Evolutionary conservation across 2,113 vertebrate genomes (phyloP).

Genomic region (Vidua macroura): DNA sequence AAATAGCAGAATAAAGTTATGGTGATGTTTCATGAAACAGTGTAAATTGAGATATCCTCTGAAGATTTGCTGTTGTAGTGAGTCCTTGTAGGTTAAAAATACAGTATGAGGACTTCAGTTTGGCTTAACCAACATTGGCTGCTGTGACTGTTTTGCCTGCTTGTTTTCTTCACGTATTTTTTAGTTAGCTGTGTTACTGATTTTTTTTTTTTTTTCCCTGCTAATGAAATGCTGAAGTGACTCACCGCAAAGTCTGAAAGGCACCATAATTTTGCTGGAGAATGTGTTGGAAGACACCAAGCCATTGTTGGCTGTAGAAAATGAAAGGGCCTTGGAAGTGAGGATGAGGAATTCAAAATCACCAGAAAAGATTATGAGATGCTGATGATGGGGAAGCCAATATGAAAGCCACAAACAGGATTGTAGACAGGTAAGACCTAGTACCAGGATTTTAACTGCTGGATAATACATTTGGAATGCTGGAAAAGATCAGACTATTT

Average conservation of each 20-base stretch:
- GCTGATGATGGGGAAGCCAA: not conserved
- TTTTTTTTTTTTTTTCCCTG: not conserved
- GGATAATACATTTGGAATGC: not conserved
- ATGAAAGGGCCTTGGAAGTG: not conserved
- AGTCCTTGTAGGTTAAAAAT: not conserved
- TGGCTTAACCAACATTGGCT: not conserved
- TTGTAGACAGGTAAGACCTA: not conserved
- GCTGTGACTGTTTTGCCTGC: not conserved
- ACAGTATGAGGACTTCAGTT: not conserved
- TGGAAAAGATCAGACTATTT: not conserved
- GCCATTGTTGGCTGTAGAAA: not conserved
- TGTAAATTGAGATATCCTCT: fast-evolving
- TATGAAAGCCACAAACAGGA: not conserved
- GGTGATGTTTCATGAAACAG: not conserved
- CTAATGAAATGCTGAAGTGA: not conserved
- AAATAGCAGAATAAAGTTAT: not conserved
- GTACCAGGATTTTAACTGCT: not conserved
- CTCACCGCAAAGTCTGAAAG: not conserved
- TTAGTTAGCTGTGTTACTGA: not conserved
- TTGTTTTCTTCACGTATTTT: not conserved
- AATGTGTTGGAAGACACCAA: not conserved
- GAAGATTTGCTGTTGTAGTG: not conserved
- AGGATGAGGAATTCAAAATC: not conserved
- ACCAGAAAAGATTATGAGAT: not conserved
- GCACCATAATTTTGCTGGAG: not conserved